Evolutionary conservation across 2,888 invertebrate genomes (phyloP).

Genomic region (Apomyelois bistriatella): DNA sequence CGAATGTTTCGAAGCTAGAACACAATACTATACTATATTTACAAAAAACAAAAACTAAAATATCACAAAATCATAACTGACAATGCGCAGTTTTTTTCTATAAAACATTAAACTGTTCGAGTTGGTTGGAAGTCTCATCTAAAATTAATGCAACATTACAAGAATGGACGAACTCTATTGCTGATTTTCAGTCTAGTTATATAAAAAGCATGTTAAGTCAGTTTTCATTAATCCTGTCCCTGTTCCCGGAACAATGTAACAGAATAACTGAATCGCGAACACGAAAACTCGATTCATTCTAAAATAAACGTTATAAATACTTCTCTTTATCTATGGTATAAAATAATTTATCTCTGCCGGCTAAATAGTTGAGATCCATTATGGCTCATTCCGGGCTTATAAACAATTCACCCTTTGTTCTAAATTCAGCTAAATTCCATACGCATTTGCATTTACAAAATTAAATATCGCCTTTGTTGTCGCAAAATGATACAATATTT

Average conservation of each 20-base stretch:
- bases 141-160: not conserved
- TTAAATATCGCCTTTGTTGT: slow-evolving; percentile 8
- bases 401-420: slow-evolving; percentile 14
- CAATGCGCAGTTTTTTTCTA: too few relatives aligned
- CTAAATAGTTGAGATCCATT: slow-evolving; percentile 11
- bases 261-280: not conserved
- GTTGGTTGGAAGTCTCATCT: too few relatives aligned
- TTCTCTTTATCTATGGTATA: slow-evolving; percentile 3
- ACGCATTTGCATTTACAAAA: slow-evolving; percentile 10
- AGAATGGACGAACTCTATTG: not conserved
- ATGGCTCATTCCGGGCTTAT: slow-evolving; percentile 4
- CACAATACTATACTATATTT: too few relatives aligned
- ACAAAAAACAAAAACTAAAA: too few relatives aligned
- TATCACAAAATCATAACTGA: too few relatives aligned
- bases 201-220: not conserved
- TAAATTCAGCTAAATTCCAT: slow-evolving; percentile 6
- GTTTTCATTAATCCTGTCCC: not conserved
- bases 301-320: slow-evolving; percentile 9
- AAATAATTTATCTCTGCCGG: slow-evolving; percentile 12
- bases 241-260: not conserved
- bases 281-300: not conserved
- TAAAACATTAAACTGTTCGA: too few relatives aligned
- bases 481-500: slow-evolving; percentile 1
- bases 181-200: not conserved
- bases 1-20: too few relatives aligned